A percentile compares a stretch with the other conserved stretches of the same genome.
phyloP scores from a whole-genome alignment of 2,888 invertebrate genomes.

The Clepsis dumicolana region DNA sequence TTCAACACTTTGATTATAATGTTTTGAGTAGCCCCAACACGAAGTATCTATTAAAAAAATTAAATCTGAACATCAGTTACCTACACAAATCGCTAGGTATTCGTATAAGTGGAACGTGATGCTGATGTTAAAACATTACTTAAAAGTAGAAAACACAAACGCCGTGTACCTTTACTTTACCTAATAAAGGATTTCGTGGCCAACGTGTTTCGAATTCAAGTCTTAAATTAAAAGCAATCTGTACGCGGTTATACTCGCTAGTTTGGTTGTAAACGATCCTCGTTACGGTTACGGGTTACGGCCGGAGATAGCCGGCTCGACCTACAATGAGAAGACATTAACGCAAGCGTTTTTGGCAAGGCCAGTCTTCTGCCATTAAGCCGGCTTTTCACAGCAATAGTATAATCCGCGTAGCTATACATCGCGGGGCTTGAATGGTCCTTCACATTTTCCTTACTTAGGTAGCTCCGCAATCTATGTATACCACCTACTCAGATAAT shows the following conservation, averaged over 20 bases:
- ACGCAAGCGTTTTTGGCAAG: conserved; percentile 20
- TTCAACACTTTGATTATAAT: background rate
- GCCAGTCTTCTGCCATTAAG: conserved; percentile 7
- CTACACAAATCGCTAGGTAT: background rate
- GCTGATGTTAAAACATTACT: background rate
- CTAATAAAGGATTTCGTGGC: conserved; percentile 2
- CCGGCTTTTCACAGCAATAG: background rate
- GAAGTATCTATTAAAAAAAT: background rate
- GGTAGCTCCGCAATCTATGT: background rate
- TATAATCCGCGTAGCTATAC: background rate
- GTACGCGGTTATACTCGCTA: conserved; percentile 44
- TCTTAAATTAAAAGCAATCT: conserved; percentile 39
- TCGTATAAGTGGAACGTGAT: background rate
- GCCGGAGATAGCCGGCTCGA: conserved; percentile 46
- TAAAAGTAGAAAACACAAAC: background rate
- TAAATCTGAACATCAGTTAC: background rate
- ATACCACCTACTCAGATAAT: background rate
- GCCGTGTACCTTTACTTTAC: background rate
- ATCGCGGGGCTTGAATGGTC: background rate
- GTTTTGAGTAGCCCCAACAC: background rate
- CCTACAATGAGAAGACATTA: conserved; percentile 46
- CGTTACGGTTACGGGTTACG: conserved; percentile 50
- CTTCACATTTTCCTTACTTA: background rate
- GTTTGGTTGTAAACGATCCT: conserved; percentile 44
- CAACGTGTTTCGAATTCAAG: conserved; percentile 18